phyloP scores from a whole-genome alignment of 2,888 invertebrate genomes.

The Andricus curvator region DNA sequence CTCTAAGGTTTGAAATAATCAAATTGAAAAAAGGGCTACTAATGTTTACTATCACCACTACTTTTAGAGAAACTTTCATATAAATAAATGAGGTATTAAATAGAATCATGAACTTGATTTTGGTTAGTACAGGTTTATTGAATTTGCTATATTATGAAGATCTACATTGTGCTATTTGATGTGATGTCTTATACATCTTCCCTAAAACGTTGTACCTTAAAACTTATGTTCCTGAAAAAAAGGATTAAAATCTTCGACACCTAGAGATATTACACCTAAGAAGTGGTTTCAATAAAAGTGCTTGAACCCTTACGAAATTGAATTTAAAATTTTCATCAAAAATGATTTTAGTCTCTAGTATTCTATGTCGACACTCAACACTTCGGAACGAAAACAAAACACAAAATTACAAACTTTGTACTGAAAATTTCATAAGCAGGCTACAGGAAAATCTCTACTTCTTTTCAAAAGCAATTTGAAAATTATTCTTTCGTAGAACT shows the following conservation, averaged over 20 bases:
- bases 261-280: neutral
- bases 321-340: neutral
- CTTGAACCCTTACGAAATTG: neutral
- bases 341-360: neutral
- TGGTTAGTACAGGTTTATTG: conserved; percentile 20
- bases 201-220: neutral
- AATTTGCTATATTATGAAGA: neutral
- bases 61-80: too few relatives aligned
- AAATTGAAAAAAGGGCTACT: too few relatives aligned
- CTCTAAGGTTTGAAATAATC: too few relatives aligned
- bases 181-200: neutral
- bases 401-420: neutral
- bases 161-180: conserved; percentile 1
- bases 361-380: neutral
- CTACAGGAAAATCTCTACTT: neutral
- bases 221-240: conserved; percentile 3
- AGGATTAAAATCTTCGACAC: conserved; percentile 6
- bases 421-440: neutral
- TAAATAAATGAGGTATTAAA: neutral
- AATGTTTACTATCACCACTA: too few relatives aligned
- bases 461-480: neutral
- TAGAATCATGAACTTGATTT: neutral
- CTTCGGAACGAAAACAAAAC: conserved; percentile 1
- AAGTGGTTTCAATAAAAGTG: neutral
- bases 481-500: neutral